Conservation (phyloP, 2,888 invertebrate species). For the Nemoura dubitans region DNA sequence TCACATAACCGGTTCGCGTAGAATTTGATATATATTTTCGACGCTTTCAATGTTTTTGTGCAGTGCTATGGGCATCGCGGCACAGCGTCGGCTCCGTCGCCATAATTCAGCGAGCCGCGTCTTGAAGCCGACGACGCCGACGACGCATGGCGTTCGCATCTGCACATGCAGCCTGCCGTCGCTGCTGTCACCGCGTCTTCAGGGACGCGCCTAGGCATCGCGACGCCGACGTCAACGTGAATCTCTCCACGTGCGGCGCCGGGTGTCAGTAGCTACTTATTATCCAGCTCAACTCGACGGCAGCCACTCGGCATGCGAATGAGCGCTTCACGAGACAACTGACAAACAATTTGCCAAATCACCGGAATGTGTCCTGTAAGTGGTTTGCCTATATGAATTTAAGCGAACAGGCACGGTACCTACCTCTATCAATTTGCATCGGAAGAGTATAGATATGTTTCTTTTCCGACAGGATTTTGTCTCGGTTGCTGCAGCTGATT, state of each 20-base stretch:
- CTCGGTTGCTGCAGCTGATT: neutral
- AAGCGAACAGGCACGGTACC: neutral
- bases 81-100: conserved; percentile 23
- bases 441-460: neutral
- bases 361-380: neutral
- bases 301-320: neutral
- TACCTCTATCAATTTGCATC: neutral
- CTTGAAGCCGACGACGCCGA: neutral
- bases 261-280: neutral
- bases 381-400: neutral
- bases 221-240: neutral
- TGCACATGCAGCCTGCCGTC: neutral
- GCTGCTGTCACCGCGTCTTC: neutral
- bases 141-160: conserved; percentile 16
- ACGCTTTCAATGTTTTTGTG: conserved; percentile 42
- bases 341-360: too few relatives aligned
- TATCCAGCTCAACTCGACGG: neutral
- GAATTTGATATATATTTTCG: conserved; percentile 42
- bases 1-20: conserved; percentile 34
- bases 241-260: neutral
- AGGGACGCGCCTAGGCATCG: neutral
- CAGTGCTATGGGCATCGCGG: neutral
- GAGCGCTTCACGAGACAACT: too few relatives aligned
- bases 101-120: conserved; percentile 27
- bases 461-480: neutral